Evolutionary conservation across 2,797 vertebrate genomes (phyloP), one percentile per base, ranked within the genome.

Genomic region (Euphonia xanthogaster): DNA sequence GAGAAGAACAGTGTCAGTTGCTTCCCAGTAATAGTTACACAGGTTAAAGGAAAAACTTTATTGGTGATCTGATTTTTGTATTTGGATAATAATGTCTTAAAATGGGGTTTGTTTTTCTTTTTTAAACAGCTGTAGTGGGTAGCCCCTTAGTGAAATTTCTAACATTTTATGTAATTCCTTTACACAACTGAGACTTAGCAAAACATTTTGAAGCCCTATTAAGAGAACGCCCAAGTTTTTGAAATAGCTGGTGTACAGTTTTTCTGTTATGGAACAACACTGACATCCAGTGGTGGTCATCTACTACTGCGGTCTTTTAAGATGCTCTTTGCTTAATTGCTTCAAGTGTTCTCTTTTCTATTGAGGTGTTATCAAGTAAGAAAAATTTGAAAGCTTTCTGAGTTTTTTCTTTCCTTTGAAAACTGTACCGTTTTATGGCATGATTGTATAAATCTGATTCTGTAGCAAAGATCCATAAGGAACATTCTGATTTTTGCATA

Each of bases 281-380:
- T 97, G 97, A 23, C 98, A 97, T 94, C 98, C 91, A 96, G 97
- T 97, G 98, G 97, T 84, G 14, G 2, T 40, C 53, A 92, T 9
- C 1, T 45, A 82, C 65, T 89, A 71, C 33, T 96, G 53, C 83
- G 1, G 21, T 28, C 19, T 72, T 85, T 33, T 57, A 20, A 54
- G 33, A 66, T 63, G 7, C 7, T 12, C 12, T 30, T 28, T 2
- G 17, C 22, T 63, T 55, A 54, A 8, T 15, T 71, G 39, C 45
- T 77, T 40, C 31, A 39, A 50, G 25, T 53, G 24, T 57, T 85
- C 28, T 48, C 23, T 70, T 4, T 58, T 42, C 27, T 44, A 25
- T 40, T 31, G 30, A 39, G 31, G 13, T 22, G 28, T 48, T 83
- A 55, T 7, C 14, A 30, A 58, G 14, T 40, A 54, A 9, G 9